phyloP scores from a whole-genome alignment of 2,797 vertebrate genomes.

The Hemitrygon akajei region DNA sequence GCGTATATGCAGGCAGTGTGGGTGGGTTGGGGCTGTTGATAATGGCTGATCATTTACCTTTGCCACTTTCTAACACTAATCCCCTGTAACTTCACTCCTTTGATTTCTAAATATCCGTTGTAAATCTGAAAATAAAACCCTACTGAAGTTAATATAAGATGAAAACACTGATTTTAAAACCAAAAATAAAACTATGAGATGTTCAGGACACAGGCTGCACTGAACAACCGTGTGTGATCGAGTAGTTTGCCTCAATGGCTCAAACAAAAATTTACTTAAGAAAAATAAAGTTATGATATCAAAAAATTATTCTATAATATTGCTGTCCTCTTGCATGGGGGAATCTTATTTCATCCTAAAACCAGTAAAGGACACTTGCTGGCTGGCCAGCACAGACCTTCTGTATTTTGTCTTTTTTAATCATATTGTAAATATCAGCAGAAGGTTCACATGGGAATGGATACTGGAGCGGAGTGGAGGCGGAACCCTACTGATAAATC shows the following conservation, averaged over 20 bases:
- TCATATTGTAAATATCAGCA: not conserved
- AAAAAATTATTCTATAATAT: too few species aligned
- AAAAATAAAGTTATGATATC: not conserved
- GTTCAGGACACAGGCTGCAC: not conserved
- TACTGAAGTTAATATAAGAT: too few species aligned
- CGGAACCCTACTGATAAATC: not conserved
- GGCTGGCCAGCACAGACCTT: not conserved
- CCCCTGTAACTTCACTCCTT: too few species aligned
- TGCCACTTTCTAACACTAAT: too few species aligned
- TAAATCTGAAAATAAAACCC: too few species aligned
- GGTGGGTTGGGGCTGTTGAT: too few species aligned
- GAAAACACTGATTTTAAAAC: not conserved
- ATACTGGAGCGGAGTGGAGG: too few species aligned
- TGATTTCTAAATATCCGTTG: too few species aligned
- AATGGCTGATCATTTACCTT: too few species aligned
- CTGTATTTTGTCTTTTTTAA: not conserved
- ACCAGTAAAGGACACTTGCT: not conserved
- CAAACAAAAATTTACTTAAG: not conserved
- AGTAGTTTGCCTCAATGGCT: not conserved
- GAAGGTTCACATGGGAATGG: not conserved
- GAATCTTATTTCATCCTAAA: not conserved
- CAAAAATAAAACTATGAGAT: not conserved
- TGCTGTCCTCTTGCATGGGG: not conserved
- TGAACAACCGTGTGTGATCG: not conserved
- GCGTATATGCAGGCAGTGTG: too few species aligned